Evolutionary conservation across 2,113 vertebrate species (phyloP), one percentile per base, ranked within the genome.

Genomic region (Jaculus jaculus): DNA sequence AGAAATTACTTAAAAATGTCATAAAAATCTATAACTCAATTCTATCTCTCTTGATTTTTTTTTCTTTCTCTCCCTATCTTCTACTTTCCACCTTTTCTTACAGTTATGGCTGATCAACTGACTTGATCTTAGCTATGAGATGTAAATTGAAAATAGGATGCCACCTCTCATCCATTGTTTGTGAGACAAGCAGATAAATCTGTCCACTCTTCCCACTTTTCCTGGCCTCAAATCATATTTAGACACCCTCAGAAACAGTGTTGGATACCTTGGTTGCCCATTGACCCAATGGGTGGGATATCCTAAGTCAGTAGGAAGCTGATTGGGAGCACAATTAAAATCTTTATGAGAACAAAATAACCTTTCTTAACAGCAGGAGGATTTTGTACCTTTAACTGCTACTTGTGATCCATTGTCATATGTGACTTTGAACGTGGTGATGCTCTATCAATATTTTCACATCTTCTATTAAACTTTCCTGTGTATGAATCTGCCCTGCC

Each of bases 171-270:
- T 37, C 18, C 1, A 12, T 73, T 3, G 24, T 10, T 82, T 61
- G 16, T 20, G 39, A 83, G 15, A 34, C 34, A 58, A 71, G 42
- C 0, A 24, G 2, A 0, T 5, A 3, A 15, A 5, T 0, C 17
- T 17, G 13, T 11, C 3, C 3, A 5, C 5, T 61, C 4, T 30
- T 9, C 5, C 47, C 13, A 66, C 11, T 65, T 74, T 16, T 54
- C 0, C 12, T 93, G 18, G 15, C 30, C 58, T 54, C 18, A 88
- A 78, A 21, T 18, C 16, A n/a, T 10, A 73, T 12, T 12, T 3
- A 0, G 16, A 6, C 39, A 16, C 80, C 23, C 13, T 5, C 34
- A 68, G 34, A 69, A 58, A 28, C 13, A 37, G 9, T 30, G 0
- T 1, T 54, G 7, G 68, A 78, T 24, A 54, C 32, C 17, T 7